Base-by-base conservation (phyloP, 1,140 invertebrate genomes). In the Nomia melanderi region DNA sequence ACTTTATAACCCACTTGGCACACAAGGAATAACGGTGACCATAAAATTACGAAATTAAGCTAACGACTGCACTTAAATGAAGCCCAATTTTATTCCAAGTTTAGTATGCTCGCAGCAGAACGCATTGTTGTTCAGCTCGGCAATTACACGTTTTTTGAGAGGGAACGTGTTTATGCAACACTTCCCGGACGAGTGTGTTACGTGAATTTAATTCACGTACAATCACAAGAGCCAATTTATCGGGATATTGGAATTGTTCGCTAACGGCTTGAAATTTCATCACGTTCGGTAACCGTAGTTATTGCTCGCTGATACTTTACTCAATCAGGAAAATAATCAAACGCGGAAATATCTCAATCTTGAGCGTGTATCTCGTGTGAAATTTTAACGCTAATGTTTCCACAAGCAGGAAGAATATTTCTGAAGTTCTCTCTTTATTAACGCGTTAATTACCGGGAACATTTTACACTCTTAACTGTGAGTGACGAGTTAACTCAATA, bases 231-330 rank as follows among this genome's bases (percentile, higher is more conserved):
- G 8, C 62, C 62, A 65, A 41, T 74, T 74, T 56, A 65, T 64
- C 44, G 59, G 60, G 5, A 73, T 54, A 65, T 65, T 56, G 36
- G 33, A 56, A 65, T 74, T 65, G 62, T 12, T 74, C 44, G 47
- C 11, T 54, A 65, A 65, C 47, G 25, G 25, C 25, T 31, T 29
- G 36, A 54, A 74, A 74, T 65, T 56, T 74, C 47, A 74, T 74
- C 64, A 74, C 41, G 12, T 11, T 14, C 47, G 5, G 20, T 65
- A 54, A 56, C 41, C 50, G 27, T 7, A 14, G 27, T 74, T 25
- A 66, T 74, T 56, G 71, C 27, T 14, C 25, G 27, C 11, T 65
- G 60, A 41, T 14, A 50, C 36, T 65, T 27, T n/a, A 20, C 29
- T 14, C 54, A 56, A 56, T 56, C 60, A 25, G 31, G 11, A 39